Percentiles rank a stretch among this genome's conserved stretches.
phyloP scores from a whole-genome alignment of 2,113 vertebrate species.

The Pelecanoides urinatrix region DNA sequence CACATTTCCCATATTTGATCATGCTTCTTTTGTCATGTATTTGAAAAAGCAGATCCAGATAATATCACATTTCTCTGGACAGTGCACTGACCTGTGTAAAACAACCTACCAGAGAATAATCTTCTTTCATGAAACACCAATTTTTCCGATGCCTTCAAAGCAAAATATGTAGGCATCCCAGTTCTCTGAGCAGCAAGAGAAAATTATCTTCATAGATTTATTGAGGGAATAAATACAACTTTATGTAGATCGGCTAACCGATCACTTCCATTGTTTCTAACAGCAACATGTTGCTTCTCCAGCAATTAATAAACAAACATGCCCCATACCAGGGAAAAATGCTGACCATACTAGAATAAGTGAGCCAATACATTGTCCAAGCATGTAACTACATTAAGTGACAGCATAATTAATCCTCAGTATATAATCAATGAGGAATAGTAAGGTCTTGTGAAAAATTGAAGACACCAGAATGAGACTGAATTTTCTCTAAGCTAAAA shows the following conservation, averaged over 20 bases:
- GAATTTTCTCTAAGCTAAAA: conserved; percentile 60
- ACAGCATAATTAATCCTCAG: conserved; percentile 76
- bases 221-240: not conserved
- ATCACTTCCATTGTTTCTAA: not conserved
- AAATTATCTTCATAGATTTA: not conserved
- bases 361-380: conserved; percentile 38
- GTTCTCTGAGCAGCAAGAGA: not conserved
- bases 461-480: conserved; percentile 35
- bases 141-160: conserved; percentile 21
- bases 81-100: not conserved
- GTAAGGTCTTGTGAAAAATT: conserved; percentile 57
- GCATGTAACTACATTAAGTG: conserved; percentile 62
- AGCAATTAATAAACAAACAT: conserved; percentile 15
- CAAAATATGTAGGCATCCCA: not conserved
- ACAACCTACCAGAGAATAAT: not conserved
- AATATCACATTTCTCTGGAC: not conserved
- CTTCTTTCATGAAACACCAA: not conserved
- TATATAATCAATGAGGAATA: conserved; percentile 68
- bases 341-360: conserved; percentile 26
- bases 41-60: not conserved
- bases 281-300: not conserved
- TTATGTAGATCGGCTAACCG: not conserved
- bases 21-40: not conserved
- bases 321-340: not conserved
- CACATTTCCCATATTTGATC: not conserved